Base-by-base conservation (phyloP, 2,888 invertebrate genomes). In the Cistogaster globosa region DNA sequence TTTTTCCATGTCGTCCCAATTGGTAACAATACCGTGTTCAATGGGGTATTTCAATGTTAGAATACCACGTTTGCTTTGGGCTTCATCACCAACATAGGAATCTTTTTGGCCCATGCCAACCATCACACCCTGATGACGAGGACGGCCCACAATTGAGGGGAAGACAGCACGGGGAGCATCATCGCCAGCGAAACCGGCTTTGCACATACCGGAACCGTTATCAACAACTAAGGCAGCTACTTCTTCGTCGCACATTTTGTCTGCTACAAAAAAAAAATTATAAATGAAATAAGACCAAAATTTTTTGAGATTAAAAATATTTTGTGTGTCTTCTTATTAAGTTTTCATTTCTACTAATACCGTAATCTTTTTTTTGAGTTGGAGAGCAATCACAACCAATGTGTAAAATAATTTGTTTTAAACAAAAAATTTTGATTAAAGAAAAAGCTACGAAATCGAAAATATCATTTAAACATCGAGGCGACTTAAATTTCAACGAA, bases 1-100 rank as follows among this genome's bases (percentile, higher is more conserved):
- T 94, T 98, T 98, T 94, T 98, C 98, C 98, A 98, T 98, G 93
- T 98, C 98, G 91, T 98, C 98, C 98, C 98, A 98, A 95, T 98
- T 98, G 94, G 98, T 98, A 92, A 98, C 97, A 94, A 98, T 98
- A 91, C 98, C 98, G 94, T 98, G 98, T 93, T 98, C 98, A 93
- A 98, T 98, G 92, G 98, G 98, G 94, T 98, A 98, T 93, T 98
- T 98, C 92, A 98, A 94, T 88, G 98, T 98, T 90, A 98, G 96
- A 94, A 98, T 98, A 94, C 98, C 96, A 91, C 94, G 92, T 93
- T 97, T 97, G 94, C 95, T 95, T 93, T 97, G 97, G 89, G 97
- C 97, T 93, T 97, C 97, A 92, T 97, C 97, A 80, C 97, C 97
- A 12, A 97, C 97, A 92, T 97, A 97, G 91, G 95, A 95, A 94